A percentile compares a stretch with the other conserved stretches of the same genome.
Evolutionary conservation across 53 echinoderm and acorn worm species (phyloP).

Genomic region (Stichopus horrens): DNA sequence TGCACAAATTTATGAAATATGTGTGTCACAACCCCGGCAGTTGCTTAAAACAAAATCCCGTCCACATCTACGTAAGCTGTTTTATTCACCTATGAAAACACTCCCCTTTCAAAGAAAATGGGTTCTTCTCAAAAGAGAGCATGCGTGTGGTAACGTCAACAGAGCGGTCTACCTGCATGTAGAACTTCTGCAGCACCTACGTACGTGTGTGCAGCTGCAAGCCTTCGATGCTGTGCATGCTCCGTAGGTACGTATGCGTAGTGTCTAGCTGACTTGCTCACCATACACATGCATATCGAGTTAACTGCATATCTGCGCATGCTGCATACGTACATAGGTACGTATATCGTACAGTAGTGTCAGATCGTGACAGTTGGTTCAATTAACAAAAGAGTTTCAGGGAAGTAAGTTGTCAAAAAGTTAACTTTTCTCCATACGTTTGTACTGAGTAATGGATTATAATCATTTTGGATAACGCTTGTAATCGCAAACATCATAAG

Average conservation of each 20-base stretch:
- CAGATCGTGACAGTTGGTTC: not conserved
- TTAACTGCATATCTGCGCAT: too few species aligned
- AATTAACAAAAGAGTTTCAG: not conserved
- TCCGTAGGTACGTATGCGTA: too few species aligned
- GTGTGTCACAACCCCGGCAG: too few species aligned
- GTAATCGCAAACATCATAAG: not conserved
- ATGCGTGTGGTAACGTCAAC: not conserved
- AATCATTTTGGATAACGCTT: not conserved
- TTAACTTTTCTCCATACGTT: not conserved
- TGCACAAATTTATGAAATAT: too few species aligned
- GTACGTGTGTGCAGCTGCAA: not conserved
- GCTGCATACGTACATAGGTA: too few species aligned
- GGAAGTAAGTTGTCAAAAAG: not conserved
- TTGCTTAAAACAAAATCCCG: too few species aligned
- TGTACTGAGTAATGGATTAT: not conserved
- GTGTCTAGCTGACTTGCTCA: too few species aligned
- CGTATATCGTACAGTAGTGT: too few species aligned
- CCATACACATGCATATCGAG: too few species aligned
- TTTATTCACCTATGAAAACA: not conserved
- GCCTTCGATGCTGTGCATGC: too few species aligned
- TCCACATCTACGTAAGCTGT: too few species aligned
- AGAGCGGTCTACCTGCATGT: not conserved
- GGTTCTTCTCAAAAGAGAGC: not conserved
- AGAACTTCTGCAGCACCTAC: not conserved
- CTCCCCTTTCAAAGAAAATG: not conserved